Evolutionary conservation across 1,140 invertebrate species (phyloP).

Genomic region (Drosophila parabipectinata): DNA sequence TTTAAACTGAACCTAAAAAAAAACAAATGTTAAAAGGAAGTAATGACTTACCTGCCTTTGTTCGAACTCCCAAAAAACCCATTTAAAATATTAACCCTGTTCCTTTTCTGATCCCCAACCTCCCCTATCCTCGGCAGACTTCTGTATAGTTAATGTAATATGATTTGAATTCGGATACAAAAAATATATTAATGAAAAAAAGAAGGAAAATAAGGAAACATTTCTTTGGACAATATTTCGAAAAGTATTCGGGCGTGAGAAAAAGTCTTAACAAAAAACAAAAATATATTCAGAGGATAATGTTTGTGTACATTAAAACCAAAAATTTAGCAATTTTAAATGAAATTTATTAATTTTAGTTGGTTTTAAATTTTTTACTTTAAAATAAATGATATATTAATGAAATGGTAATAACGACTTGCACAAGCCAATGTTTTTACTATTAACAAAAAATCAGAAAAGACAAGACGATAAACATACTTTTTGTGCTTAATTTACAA

Average conservation of each 20-base stretch:
- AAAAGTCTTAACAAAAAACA: constrained; percentile 54
- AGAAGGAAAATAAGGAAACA: constrained; percentile 43
- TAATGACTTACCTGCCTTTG: constrained; percentile 14
- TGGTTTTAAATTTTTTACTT: constrained; percentile 65
- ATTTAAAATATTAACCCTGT: not conserved
- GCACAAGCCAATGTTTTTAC: constrained; percentile 78
- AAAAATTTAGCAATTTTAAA: constrained; percentile 82
- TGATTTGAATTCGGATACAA: constrained; percentile 47
- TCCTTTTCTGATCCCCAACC: not conserved
- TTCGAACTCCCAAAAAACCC: not conserved
- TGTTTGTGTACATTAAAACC: constrained; percentile 76
- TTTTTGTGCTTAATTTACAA: constrained; percentile 80
- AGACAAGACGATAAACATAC: constrained; percentile 74
- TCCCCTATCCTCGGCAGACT: constrained; percentile 19
- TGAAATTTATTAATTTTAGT: constrained; percentile 81
- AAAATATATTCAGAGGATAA: constrained; percentile 64
- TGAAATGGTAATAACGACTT: constrained; percentile 44
- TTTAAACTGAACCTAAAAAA: constrained; percentile 45
- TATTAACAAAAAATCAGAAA: constrained; percentile 69
- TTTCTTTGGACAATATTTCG: constrained; percentile 81
- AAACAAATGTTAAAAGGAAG: constrained; percentile 34
- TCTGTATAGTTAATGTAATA: constrained; percentile 54
- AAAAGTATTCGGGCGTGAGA: constrained; percentile 76
- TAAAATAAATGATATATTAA: constrained; percentile 19
- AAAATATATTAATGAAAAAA: constrained; percentile 41